A percentile compares a stretch with the other conserved stretches of the same genome.
phyloP scores from a whole-genome alignment of 37 sponge, comb jelly and placozoan species.

The Cliona cf. orientalis region DNA sequence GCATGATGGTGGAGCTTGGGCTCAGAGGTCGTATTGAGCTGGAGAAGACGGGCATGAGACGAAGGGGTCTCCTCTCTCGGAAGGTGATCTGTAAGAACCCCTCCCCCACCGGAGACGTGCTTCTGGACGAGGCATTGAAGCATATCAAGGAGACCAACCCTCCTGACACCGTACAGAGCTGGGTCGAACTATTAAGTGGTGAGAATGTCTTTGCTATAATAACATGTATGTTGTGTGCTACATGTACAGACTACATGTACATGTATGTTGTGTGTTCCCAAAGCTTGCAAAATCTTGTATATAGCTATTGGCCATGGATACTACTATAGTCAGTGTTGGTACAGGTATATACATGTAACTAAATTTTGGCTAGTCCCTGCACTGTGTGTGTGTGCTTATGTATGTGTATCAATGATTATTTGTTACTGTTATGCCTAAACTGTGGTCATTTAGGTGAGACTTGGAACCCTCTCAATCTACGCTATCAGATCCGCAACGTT shows the following conservation, averaged over 20 bases:
- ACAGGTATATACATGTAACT: not conserved
- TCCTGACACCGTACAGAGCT: constrained; percentile 85
- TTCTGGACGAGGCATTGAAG: constrained; percentile 94
- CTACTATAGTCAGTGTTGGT: not conserved
- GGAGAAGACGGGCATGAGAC: constrained; percentile 84
- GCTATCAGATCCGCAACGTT: constrained; percentile 96
- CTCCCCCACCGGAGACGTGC: constrained; percentile 91
- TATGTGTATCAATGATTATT: too few relatives aligned
- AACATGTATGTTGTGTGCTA: too few relatives aligned
- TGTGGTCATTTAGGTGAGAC: constrained; percentile 84
- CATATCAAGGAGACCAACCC: constrained; percentile 94
- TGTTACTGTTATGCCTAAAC: too few relatives aligned
- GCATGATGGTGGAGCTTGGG: constrained; percentile 94
- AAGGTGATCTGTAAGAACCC: constrained; percentile 84
- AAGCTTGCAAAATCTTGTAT: too few relatives aligned
- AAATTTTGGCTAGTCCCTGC: not conserved
- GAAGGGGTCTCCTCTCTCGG: constrained; percentile 75
- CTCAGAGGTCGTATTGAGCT: constrained; percentile 90
- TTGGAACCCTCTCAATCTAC: constrained; percentile 98
- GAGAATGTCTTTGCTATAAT: constrained; percentile 25
- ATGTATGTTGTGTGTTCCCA: too few relatives aligned
- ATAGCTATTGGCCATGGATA: too few relatives aligned
- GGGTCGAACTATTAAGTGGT: constrained; percentile 99
- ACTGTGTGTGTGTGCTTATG: too few relatives aligned
- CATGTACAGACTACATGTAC: too few relatives aligned